Evolutionary conservation across 1,140 invertebrate species (phyloP).

Genomic region (Aphaenogaster ashmeadi): DNA sequence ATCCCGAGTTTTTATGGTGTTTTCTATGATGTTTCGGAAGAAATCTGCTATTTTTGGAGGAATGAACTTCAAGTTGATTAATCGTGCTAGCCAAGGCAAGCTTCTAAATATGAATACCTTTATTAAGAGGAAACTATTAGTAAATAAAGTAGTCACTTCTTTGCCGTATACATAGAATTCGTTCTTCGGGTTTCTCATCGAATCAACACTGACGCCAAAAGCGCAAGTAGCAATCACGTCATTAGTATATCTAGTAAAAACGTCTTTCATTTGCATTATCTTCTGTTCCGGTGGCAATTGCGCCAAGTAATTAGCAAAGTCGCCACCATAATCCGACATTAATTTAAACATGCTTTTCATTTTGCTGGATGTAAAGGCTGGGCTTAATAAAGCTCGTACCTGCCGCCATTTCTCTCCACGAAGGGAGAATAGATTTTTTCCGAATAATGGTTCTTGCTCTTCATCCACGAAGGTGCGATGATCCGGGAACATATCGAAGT

Average conservation of each 20-base stretch:
- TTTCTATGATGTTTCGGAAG: conserved; percentile 9
- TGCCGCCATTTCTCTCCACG: conserved; percentile 82
- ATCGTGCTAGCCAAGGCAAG: not conserved
- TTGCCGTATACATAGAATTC: conserved; percentile 46
- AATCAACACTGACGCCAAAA: conserved; percentile 58
- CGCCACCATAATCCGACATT: conserved; percentile 59
- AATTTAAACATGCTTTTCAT: conserved; percentile 82
- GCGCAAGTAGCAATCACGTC: conserved; percentile 60
- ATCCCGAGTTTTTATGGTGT: conserved; percentile 9
- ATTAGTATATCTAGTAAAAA: conserved; percentile 32
- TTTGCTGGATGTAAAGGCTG: conserved; percentile 84
- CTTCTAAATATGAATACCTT: not conserved
- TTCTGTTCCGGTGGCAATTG: not conserved
- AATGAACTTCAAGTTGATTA: conserved; percentile 18
- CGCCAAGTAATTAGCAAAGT: conserved; percentile 46
- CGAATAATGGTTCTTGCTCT: conserved; percentile 77
- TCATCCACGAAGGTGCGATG: conserved; percentile 72
- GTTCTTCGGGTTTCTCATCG: conserved; percentile 41
- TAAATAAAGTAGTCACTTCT: conserved; percentile 2
- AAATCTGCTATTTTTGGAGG: not conserved
- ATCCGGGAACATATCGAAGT: conserved; percentile 85
- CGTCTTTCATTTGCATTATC: conserved; percentile 3
- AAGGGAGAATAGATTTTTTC: conserved; percentile 77
- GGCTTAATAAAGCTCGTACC: conserved; percentile 80
- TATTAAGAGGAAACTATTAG: not conserved